Base-by-base conservation (phyloP, 2,888 invertebrate species). In the Carabus problematicus region DNA sequence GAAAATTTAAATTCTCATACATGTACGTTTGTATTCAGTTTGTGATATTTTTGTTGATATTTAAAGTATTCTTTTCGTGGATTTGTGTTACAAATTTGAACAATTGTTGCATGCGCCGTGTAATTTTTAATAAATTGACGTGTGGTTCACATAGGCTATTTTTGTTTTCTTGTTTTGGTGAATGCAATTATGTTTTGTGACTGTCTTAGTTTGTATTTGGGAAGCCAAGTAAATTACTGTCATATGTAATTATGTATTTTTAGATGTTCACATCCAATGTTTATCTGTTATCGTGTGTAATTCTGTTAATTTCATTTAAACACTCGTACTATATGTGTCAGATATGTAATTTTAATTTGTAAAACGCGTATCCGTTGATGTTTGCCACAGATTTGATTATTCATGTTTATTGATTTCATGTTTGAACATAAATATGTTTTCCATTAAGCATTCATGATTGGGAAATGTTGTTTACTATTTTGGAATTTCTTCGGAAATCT, bases 211-310 rank as follows among this genome's bases (percentile, higher is more conserved):
- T 29, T 62, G 45, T 62, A 19, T 49, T 61, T 62, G 29, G 16
- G 39, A 12, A 62, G 39, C 49, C 62, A 62, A 62, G 62, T 62
- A 62, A 62, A 62, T 49, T 62, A 62, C 55, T 39, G n/a, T 64
- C 18, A 29, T 56, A 55, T 64, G 49, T 64, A 64, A 52, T 62
- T 47, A n/a, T 40, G 29, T 29, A 29, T 29, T 29, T 2, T 29
- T 29, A 29, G 3, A 6, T 29, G 29, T 29, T 29, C 29, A 29
- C 49, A 39, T 14, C 56, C 19, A 64, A 56, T 64, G 64, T 64
- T 64, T 56, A 64, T 64, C 64, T 64, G 64, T 64, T 64, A 64
- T 54, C 64, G 54, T 64, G 42, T 64, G 42, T 60, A 60, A 60
- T 54, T 43, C 16, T 52, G 7, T 52, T 52, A 29, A 29, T 29